Base-by-base conservation (phyloP, 1,140 invertebrate genomes). In the Zaprionus vittiger region DNA sequence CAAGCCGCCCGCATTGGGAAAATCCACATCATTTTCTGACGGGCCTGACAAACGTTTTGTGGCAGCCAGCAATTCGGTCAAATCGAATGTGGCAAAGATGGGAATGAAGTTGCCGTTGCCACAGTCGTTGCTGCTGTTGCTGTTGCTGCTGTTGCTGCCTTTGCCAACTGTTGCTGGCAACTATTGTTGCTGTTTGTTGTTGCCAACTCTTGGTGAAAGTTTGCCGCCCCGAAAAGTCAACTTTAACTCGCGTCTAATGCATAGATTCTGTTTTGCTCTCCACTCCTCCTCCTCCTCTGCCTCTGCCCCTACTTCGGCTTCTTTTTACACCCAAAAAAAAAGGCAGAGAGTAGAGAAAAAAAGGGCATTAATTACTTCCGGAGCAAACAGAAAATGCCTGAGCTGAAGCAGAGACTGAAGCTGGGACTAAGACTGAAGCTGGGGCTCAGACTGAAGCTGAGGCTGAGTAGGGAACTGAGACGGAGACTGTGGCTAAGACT, bases 331-430 rank as follows among this genome's bases (percentile, higher is more conserved):
- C 34, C 31, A 64, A 83, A 79, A 79, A 26, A 70, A 83, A 83
- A 78, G n/a, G 41, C n/a, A 47, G n/a, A 44, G 47, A 5, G 47
- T 2, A 24, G 47, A 12, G 20, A 22, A 9, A 57, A 77, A 77
- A 79, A 80, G 67, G 71, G 81, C 84, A 89, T 89, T 89, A 89
- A 89, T 89, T 89, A 89, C 84, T 89, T 89, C 84, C 85, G 84
- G 85, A 89, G 84, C 73, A 71, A 62, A 68, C 66, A 78, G 66
- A 63, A 63, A 65, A 41, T 47, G 37, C 72, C 62, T 64, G 79
- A 72, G 79, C 59, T 77, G 62, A 84, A 47, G 73, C 77, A 80
- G 81, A n/a, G 69, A 17, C 47, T 57, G 56, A 2, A 14, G 55
- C 69, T 56, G 37, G 9, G 24, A 9, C 14, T 41, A 37, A 12